Evolutionary conservation across 2,888 invertebrate species (phyloP), one percentile per base, ranked within the genome.

Genomic region (Diplolepis rosae): DNA sequence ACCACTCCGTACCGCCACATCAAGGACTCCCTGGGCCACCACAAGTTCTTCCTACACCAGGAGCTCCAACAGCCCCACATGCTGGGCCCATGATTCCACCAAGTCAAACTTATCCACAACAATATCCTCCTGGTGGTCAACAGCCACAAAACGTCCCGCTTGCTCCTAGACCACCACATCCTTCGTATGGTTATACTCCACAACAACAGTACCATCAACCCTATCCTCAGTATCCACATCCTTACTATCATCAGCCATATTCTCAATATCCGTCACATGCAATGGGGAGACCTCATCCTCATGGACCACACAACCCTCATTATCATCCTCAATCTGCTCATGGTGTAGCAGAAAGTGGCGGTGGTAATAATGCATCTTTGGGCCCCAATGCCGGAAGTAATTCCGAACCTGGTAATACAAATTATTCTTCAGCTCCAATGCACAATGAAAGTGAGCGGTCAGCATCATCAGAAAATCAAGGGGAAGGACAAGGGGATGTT

Each of bases 161-260:
- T 51, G 90, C 91, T 13, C 90, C 91, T 7, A 84, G 91, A 70
- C 91, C 91, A 1, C 91, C 91, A 0, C 91, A 91, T 86, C 91
- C 91, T 0, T 88, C 89, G 4, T 90, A 91, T 70, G 87, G 89
- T 0, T 90, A 91, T 71, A 89, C 90, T 6, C 90, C 90, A 65
- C 90, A 90, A 80, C 90, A 89, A 65, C 86, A 88, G 4, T 90
- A 90, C 76, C 90, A 90, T 77, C 90, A 90, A 75, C 89, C 90
- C 1, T 90, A 90, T 83, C 89, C 90, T 1, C 89, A 90, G 72
- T 91, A 91, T 48, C 89, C 90, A 2, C 90, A 90, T 80, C 90
- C 90, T 0, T 90, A 90, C 73, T 90, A 90, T 78, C 90, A 90
- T 82, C 91, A 90, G 71, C 90, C 90, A 0, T 91, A 91, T 79